These are phyloP conservation scores for Crocallis elinguaria DNA, from an alignment of 2,888 invertebrate genomes.

Conservation along the genomic window DNA sequence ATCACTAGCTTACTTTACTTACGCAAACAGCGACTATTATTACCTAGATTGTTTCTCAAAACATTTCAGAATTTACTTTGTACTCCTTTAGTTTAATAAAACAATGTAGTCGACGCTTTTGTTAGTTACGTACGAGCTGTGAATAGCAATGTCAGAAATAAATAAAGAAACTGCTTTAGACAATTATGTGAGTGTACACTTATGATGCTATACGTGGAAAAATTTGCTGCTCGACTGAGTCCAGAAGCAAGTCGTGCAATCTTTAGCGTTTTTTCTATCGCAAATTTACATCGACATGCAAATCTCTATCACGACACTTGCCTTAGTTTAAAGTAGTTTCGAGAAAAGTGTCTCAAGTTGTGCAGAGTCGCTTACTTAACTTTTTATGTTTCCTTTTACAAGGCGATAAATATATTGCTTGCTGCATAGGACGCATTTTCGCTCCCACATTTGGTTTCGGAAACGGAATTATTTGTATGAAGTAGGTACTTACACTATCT, in stretches of 20 bases:
- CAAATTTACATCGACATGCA: constrained; percentile 56
- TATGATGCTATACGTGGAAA: constrained; percentile 24
- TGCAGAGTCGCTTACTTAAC: constrained; percentile 38
- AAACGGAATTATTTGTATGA: neutral
- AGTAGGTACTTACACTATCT: too few relatives aligned
- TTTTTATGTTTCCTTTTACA: constrained; percentile 41
- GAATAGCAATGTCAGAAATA: constrained; percentile 37
- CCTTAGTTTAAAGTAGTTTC: constrained; percentile 50
- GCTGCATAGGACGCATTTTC: neutral
- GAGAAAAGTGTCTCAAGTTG: constrained; percentile 48
- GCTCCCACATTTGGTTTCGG: neutral
- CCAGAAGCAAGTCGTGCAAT: constrained; percentile 44
- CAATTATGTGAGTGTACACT: constrained; percentile 15
- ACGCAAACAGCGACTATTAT: constrained; percentile 20
- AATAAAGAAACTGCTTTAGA: constrained; percentile 35
- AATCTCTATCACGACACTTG: constrained; percentile 58
- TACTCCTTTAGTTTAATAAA: constrained; percentile 23
- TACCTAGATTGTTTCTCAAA: constrained; percentile 36
- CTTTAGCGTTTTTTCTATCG: constrained; percentile 49
- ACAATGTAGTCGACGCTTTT: constrained; percentile 31
- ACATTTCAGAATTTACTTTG: constrained; percentile 27
- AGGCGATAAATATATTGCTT: constrained; percentile 25
- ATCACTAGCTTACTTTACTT: constrained; percentile 35
- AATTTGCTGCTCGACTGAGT: constrained; percentile 25
- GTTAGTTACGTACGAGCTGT: constrained; percentile 26